A percentile compares a stretch with the other conserved stretches of the same genome.
Conservation (phyloP, 2,888 invertebrate species). For the Cecidostiba fungosa region DNA sequence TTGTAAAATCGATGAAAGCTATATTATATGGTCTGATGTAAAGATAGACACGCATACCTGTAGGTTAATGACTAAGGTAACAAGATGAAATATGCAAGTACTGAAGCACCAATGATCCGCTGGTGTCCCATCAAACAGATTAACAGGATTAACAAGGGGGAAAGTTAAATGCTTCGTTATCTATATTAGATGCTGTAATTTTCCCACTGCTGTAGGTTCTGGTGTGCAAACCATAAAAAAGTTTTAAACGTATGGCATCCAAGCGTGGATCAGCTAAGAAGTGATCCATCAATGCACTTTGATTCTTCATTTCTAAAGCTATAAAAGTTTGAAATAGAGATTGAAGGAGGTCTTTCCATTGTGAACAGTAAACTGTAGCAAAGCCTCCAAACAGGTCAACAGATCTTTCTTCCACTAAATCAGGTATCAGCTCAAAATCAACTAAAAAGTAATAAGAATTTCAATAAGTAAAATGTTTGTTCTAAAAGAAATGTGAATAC, state of each 20-base stretch:
- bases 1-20: neutral
- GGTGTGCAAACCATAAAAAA: slow-evolving; percentile 66
- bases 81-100: slow-evolving; percentile 73
- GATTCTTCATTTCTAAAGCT: slow-evolving; percentile 65
- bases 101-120: slow-evolving; percentile 81
- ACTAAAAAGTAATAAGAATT: slow-evolving; percentile 77
- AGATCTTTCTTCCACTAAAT: slow-evolving; percentile 82
- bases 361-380: slow-evolving; percentile 82
- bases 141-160: slow-evolving; percentile 84
- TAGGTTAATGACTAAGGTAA: slow-evolving; percentile 73
- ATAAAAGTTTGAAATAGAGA: slow-evolving; percentile 81
- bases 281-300: slow-evolving; percentile 61
- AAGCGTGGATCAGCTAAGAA: slow-evolving; percentile 72
- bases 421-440: slow-evolving; percentile 82
- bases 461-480: slow-evolving; percentile 18
- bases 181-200: slow-evolving; percentile 78
- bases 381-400: slow-evolving; percentile 82
- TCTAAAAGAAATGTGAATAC: slow-evolving; percentile 37
- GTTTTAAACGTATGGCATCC: slow-evolving; percentile 67
- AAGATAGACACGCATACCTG: slow-evolving; percentile 68
- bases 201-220: slow-evolving; percentile 64
- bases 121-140: slow-evolving; percentile 81
- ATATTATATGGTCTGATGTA: neutral
- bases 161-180: slow-evolving; percentile 80
- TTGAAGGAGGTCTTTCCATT: slow-evolving; percentile 82